Evolutionary conservation across 2,888 invertebrate species (phyloP), one percentile per base, ranked within the genome.

Genomic region (Hirtodrosophila alboralis): DNA sequence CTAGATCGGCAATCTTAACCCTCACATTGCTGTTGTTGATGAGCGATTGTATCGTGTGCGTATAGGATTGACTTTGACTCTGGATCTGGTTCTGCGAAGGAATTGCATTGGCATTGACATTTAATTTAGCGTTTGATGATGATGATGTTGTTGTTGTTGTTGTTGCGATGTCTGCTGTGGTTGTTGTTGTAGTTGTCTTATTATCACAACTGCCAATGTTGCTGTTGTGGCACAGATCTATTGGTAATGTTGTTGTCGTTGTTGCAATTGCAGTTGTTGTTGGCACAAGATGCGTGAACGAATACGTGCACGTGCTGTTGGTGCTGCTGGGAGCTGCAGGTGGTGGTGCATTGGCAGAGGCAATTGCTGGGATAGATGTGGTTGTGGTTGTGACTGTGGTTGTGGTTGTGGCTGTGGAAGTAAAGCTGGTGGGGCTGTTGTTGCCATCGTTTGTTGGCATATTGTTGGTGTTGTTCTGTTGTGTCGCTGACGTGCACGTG

Each of bases 1-100:
- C 96, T 66, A 96, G 91, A 91, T 96, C 96, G 52, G 96, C 96
- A 69, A 96, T 95, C 91, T 96, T 96, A 10, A 95, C 94, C 79
- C 93, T 92, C 54, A 95, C 92, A 88, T 93, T 93, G 56, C 85
- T 89, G 71, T 90, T 90, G 69, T 90, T 90, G 58, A 91, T 89
- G 54, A 91, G 70, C 73, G 88, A 87, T 68, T 91, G 90, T 72
- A 91, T 90, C 62, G 90, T 88, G 79, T 90, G 90, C 66, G 90
- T 89, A 65, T 90, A 91, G 63, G 78, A 81, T 64, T 78, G 75
- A 40, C 66, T 64, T 56, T 64, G 68, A 38, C 88, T 88, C 72
- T 89, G 89, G 47, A 83, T 88, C 72, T 87, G 87, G 51, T 81
- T 86, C 81, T 83, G 81, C 81, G 81, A 80, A 71, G 89, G 88